Conservation (phyloP, 2,113 vertebrate species). For the Callithrix jacchus region DNA sequence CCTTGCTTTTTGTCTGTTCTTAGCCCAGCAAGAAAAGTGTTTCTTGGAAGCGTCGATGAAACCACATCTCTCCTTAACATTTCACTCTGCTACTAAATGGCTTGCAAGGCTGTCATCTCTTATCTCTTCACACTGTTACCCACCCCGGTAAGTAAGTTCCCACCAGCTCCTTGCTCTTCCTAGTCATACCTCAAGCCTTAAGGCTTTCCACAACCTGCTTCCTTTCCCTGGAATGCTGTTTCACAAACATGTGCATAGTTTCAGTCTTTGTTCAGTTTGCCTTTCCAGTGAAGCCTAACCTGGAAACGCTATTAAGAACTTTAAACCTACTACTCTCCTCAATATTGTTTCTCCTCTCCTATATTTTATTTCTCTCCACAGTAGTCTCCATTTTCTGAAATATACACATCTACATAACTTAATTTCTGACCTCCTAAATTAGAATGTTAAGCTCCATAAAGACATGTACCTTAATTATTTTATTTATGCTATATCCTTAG, state of each 20-base stretch:
- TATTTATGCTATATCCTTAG: neutral
- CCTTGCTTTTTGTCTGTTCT: neutral
- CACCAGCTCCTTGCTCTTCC: neutral
- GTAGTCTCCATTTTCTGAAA: neutral
- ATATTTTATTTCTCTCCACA: neutral
- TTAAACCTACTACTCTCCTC: neutral
- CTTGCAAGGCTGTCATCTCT: neutral
- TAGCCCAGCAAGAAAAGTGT: neutral
- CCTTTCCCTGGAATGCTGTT: neutral
- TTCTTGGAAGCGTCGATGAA: neutral
- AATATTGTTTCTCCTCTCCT: neutral
- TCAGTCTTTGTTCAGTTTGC: neutral
- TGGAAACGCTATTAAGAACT: neutral
- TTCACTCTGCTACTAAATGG: neutral
- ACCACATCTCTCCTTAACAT: neutral
- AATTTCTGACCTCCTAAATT: neutral
- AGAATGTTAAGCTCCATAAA: neutral
- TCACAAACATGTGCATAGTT: neutral
- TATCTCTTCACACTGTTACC: too few species aligned
- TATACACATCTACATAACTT: neutral
- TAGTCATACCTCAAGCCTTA: neutral
- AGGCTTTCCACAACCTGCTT: neutral
- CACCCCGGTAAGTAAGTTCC: neutral
- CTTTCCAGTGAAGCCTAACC: neutral
- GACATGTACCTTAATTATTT: neutral